A percentile compares a stretch with the other conserved stretches of the same genome.
Conservation (phyloP, 2,113 vertebrate species). For the Capreolus pygargus region DNA sequence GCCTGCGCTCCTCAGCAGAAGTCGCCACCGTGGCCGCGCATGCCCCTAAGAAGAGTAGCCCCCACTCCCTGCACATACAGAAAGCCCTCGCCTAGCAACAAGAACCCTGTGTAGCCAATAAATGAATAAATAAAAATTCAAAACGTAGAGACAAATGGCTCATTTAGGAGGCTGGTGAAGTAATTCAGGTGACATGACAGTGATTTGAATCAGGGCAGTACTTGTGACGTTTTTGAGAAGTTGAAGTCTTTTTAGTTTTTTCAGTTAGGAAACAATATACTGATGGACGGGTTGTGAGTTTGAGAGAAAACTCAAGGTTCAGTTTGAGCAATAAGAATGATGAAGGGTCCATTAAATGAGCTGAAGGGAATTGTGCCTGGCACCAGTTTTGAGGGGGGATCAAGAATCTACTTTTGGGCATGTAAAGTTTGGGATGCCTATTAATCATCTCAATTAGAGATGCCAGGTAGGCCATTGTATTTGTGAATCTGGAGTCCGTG, state of each 20-base stretch:
- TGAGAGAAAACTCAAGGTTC: background rate
- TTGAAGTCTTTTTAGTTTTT: background rate
- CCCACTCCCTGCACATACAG: background rate
- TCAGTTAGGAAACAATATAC: background rate
- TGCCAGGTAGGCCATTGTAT: background rate
- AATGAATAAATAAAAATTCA: background rate
- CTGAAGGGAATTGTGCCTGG: background rate
- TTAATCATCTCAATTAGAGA: background rate
- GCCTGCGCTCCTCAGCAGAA: background rate
- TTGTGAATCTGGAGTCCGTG: background rate
- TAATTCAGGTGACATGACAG: background rate
- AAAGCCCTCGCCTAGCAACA: background rate
- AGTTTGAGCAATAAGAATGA: background rate
- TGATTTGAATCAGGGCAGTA: background rate
- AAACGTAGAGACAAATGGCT: background rate
- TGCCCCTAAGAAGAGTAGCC: background rate
- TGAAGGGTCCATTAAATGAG: background rate
- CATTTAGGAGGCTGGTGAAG: background rate
- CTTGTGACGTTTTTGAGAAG: background rate
- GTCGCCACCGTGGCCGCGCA: background rate
- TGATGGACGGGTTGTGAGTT: background rate
- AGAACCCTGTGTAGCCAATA: background rate
- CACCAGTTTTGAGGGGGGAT: background rate
- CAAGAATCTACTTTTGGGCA: background rate
- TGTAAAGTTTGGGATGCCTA: background rate